Evolutionary conservation across 1,140 invertebrate genomes (phyloP), one percentile per base, ranked within the genome.

Genomic region (Dufourea novaeangliae): DNA sequence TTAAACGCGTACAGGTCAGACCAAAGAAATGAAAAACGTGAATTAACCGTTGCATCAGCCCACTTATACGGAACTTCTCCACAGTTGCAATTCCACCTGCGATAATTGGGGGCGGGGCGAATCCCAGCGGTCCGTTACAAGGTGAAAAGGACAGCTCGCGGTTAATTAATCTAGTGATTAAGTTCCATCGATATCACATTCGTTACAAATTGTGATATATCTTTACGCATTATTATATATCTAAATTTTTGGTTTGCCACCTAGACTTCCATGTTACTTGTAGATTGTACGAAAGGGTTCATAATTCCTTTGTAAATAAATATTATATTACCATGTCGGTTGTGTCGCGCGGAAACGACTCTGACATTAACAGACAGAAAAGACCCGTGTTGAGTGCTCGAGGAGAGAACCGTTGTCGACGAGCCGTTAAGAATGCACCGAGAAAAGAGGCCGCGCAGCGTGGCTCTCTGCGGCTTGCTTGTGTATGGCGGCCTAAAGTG

Each of bases 401-500:
- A n/a, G 10, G 22, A 5, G 5, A 25, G 20, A 25, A 39, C 17
- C 0, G 25, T 2, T 20, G n/a, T 0, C 34, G 17, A 12, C 17
- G 2, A 67, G 63, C n/a, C 20, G 57, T 71, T 50, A n/a, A 71
- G 69, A 71, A 71, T 11, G 11, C n/a, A 2, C 6, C n/a, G 34
- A 41, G 34, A 46, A 29, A 27, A 29, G 29, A 37, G 20, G 20
- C n/a, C 25, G 0, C 10, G 14, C n/a, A n/a, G n/a, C n/a, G 32
- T 10, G 14, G 29, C 44, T 41, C 20, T 5, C 17, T n/a, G 41
- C 27, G 27, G 7, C 70, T 22, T 50, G 46, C 69, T 41, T 54
- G 57, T 63, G 66, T 63, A 52, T 6, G n/a, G 46, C 52, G 69
- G 70, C 74, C 82, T 79, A 86, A 86, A 86, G 70, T 67, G 82